Evolutionary conservation across 1,140 invertebrate genomes (phyloP).

Genomic region (Drosophila parabipectinata): DNA sequence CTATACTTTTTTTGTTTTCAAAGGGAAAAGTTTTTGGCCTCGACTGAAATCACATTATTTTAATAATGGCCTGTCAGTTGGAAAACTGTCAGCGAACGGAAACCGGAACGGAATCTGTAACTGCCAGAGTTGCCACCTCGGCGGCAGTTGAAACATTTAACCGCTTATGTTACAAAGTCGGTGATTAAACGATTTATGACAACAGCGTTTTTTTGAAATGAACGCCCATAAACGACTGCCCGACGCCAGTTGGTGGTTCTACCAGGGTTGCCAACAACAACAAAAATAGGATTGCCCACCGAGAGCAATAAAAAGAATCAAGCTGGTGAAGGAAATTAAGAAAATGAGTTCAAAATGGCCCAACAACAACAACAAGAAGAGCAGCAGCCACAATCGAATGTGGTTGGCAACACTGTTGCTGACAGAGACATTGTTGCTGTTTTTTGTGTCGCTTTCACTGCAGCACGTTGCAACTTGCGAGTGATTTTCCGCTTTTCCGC

Average conservation of each 20-base stretch:
- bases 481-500: slow-evolving; percentile 30
- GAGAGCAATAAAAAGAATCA: slow-evolving; percentile 1
- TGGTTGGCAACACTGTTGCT: slow-evolving; percentile 46
- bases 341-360: slow-evolving; percentile 36
- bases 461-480: slow-evolving; percentile 2
- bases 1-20: neutral
- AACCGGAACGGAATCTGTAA: slow-evolving; percentile 22
- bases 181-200: slow-evolving; percentile 80
- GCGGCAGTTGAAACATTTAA: slow-evolving; percentile 13
- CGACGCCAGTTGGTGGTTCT: neutral
- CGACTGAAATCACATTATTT: slow-evolving; percentile 41
- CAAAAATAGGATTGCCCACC: neutral
- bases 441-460: slow-evolving; percentile 28
- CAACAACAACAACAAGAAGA: neutral
- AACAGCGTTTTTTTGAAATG: slow-evolving; percentile 62
- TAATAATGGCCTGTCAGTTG: slow-evolving; percentile 41
- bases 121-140: slow-evolving; percentile 8
- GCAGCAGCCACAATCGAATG: slow-evolving; percentile 11
- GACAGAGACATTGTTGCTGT: slow-evolving; percentile 33
- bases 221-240: slow-evolving; percentile 11
- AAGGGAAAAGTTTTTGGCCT: slow-evolving; percentile 29
- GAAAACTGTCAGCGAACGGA: slow-evolving; percentile 24
- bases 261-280: slow-evolving; percentile 16
- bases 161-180: slow-evolving; percentile 54
- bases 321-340: slow-evolving; percentile 31